Evolutionary conservation across 2,113 vertebrate species (phyloP), one percentile per base, ranked within the genome.

Genomic region (Prochilodus magdalenae): DNA sequence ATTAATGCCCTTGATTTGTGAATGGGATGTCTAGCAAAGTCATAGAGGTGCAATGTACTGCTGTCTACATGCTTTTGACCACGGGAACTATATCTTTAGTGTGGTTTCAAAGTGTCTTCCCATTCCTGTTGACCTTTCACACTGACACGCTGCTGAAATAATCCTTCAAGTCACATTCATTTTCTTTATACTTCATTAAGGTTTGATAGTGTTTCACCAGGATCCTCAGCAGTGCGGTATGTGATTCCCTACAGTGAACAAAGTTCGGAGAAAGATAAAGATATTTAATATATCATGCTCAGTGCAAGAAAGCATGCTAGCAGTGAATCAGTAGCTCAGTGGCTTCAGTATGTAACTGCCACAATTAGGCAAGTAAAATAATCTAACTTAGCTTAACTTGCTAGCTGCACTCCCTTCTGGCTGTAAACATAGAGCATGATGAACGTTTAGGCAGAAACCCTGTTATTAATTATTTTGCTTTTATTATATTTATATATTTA

Each of bases 391-490:
- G 67, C 18, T 18, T 67, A 20, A n/a, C 12, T 33, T 67, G 63
- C 16, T 24, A 63, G 40, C 47, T 77, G 62, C 62, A 67, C 44
- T 55, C 22, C 8, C 27, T 77, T 44, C 75, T 53, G 57, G 26
- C 36, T 65, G 75, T 60, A 77, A 63, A 66, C 62, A 16, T 51
- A 44, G 22, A 49, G 36, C 49, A 77, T 77, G n/a, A 66, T 24
- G 27, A 11, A 27, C 74, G 15, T 57, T 22, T n/a, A 22, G 20
- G 53, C 51, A 18, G 40, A 44, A 44, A 8, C 40, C 2, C 16
- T 15, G 1, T 63, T 63, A n/a, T n/a, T n/a, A n/a, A n/a, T n/a
- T n/a, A n/a, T n/a, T n/a, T n/a, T n/a, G n/a, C n/a, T n/a, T n/a
- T n/a, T n/a, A n/a, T n/a, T n/a, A n/a, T n/a, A n/a, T n/a, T n/a